Percentiles rank a stretch among this genome's conserved stretches.
phyloP scores from a whole-genome alignment of 2,113 vertebrate species.

The Hystrix cristata region DNA sequence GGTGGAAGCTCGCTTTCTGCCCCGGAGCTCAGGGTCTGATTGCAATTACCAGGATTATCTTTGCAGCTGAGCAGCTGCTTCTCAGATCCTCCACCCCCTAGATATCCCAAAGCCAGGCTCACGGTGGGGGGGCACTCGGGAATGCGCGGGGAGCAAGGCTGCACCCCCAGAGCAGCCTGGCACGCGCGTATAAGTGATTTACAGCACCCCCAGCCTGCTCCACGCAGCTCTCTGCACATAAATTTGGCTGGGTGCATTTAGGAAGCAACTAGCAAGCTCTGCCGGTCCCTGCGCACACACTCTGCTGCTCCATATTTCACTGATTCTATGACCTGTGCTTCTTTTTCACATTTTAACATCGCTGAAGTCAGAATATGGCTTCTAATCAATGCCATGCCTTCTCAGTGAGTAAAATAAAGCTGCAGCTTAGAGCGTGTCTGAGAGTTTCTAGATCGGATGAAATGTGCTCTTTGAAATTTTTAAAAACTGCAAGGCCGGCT shows the following conservation, averaged over 20 bases:
- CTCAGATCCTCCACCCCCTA: rapidly evolving
- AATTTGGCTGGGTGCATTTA: neutral
- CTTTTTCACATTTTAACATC: neutral
- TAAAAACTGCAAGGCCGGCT: rapidly evolving
- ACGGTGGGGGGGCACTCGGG: neutral
- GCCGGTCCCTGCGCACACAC: rapidly evolving
- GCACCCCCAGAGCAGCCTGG: neutral
- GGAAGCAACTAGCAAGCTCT: rapidly evolving
- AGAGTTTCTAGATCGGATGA: neutral
- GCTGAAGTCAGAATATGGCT: neutral
- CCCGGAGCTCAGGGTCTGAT: neutral
- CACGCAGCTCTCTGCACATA: neutral
- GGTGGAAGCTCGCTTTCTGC: rapidly evolving
- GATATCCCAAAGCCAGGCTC: rapidly evolving
- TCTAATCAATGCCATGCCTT: neutral
- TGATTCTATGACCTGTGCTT: neutral
- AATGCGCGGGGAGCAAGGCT: neutral
- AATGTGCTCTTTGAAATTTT: rapidly evolving
- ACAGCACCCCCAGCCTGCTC: neutral
- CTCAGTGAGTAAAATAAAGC: neutral
- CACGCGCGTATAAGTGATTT: rapidly evolving
- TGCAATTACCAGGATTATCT: neutral
- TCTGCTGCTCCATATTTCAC: neutral
- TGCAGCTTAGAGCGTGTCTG: rapidly evolving
- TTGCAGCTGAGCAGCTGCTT: neutral